phyloP scores from a whole-genome alignment of 2,113 vertebrate genomes.

The Brevimyrus niger region DNA sequence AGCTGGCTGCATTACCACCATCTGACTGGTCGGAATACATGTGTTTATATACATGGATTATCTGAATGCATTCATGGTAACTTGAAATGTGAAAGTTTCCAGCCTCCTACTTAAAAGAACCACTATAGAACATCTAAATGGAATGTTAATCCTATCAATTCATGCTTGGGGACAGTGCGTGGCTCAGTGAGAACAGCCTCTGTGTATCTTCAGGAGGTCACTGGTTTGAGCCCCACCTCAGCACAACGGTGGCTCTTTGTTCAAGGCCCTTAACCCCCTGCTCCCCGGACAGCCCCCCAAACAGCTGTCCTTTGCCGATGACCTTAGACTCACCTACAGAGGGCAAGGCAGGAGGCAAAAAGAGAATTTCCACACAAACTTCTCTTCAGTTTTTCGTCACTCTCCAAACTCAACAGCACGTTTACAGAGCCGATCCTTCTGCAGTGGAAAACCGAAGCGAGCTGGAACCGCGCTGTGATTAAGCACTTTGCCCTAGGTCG shows the following conservation, averaged over 20 bases:
- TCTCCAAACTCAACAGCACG: neutral
- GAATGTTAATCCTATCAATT: neutral
- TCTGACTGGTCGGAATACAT: neutral
- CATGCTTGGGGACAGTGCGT: neutral
- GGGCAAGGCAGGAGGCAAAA: too few species aligned
- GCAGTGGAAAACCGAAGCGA: neutral
- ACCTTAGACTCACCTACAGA: too few species aligned
- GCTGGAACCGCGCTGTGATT: neutral
- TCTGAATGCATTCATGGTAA: neutral
- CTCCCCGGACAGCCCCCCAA: too few species aligned
- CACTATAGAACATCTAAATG: neutral
- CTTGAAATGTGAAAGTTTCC: neutral
- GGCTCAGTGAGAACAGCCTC: too few species aligned
- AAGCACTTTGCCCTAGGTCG: neutral
- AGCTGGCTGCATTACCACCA: neutral
- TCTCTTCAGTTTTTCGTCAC: neutral
- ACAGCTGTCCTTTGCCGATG: too few species aligned
- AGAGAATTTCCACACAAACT: neutral
- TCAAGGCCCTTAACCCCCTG: too few species aligned
- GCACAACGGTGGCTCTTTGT: too few species aligned
- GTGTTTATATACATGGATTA: neutral
- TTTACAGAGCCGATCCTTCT: neutral
- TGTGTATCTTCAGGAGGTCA: too few species aligned
- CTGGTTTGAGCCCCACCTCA: neutral
- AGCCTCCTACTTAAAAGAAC: neutral